Evolutionary conservation across 2,888 invertebrate genomes (phyloP).

Genomic region (Campopleginae sp.): DNA sequence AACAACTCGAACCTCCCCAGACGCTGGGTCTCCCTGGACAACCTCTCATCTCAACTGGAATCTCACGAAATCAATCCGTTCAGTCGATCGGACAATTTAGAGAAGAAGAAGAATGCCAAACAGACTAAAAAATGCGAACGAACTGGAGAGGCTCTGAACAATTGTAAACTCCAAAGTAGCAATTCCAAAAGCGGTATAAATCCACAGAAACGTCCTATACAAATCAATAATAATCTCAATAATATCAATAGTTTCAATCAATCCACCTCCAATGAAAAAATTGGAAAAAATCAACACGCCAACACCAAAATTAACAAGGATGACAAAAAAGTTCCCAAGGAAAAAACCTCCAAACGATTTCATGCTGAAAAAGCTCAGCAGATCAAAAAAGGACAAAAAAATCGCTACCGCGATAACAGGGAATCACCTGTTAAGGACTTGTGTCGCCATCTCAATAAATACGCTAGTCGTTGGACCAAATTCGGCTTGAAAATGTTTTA

Average conservation of each 20-base stretch:
- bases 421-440: constrained; percentile 80
- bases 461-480: constrained; percentile 86
- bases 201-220: constrained; percentile 78
- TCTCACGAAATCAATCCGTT: constrained; percentile 77
- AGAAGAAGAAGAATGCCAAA: constrained; percentile 78
- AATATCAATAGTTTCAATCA: constrained; percentile 78
- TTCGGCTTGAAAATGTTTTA: constrained; percentile 87
- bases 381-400: constrained; percentile 86
- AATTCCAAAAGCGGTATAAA: constrained; percentile 74
- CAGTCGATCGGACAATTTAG: constrained; percentile 79
- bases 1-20: constrained; percentile 83
- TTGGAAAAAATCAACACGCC: constrained; percentile 82
- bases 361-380: constrained; percentile 84
- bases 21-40: constrained; percentile 84
- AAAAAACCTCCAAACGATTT: constrained; percentile 83
- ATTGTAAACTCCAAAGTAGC: constrained; percentile 83
- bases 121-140: constrained; percentile 78
- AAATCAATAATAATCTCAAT: constrained; percentile 80
- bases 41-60: constrained; percentile 78
- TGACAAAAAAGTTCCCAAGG: constrained; percentile 84
- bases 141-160: constrained; percentile 82
- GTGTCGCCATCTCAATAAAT: constrained; percentile 84
- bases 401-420: constrained; percentile 84
- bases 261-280: constrained; percentile 77
- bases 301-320: constrained; percentile 85